Base-by-base conservation (phyloP, 2,888 invertebrate genomes). In the Eupithecia insigniata region DNA sequence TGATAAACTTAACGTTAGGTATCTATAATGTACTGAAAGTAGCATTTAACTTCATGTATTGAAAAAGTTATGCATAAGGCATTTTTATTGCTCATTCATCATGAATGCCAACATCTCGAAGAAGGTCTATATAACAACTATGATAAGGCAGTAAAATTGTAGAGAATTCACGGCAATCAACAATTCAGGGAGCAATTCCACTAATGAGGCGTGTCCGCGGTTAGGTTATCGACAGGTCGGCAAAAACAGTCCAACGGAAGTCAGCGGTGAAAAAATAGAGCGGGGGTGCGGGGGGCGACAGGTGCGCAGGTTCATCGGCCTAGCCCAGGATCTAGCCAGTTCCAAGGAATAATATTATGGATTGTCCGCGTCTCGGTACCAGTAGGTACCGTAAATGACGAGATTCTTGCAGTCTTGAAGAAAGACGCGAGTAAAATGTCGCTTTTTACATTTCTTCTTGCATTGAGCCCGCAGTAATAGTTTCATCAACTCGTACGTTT, bases 211-310 rank as follows among this genome's bases (percentile, higher is more conserved):
- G 90, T 90, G 88, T 90, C 92, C 89, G 89, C 85, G 88, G 87
- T 89, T 88, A 90, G 90, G 90, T 90, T 92, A 91, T 90, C 89
- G 92, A 87, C 87, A 85, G 88, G 83, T 86, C 84, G 86, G 88
- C 85, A 93, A 93, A 92, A 92, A 93, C 87, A 76, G 79, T 87
- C 82, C 87, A 87, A 89, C 93, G 93, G 93, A 93, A 93, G 92
- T 92, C 79, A 82, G 85, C 83, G 83, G 85, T 83, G 87, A 92
- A 92, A 92, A 93, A 93, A 92, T 88, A 81, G 85, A 84, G 84
- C 87, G 83, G 90, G 90, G 89, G 86, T 86, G 46, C 87, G 83
- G 89, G 87, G 81, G 88, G 86, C 80, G 87, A 88, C 92, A 92
- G 92, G 92, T 91, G 92, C 85, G 84, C 81, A 70, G 87, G 93